These are phyloP conservation scores for Okapia johnstoni DNA, from an alignment of 2,113 vertebrate genomes.

Conservation along the genomic window DNA sequence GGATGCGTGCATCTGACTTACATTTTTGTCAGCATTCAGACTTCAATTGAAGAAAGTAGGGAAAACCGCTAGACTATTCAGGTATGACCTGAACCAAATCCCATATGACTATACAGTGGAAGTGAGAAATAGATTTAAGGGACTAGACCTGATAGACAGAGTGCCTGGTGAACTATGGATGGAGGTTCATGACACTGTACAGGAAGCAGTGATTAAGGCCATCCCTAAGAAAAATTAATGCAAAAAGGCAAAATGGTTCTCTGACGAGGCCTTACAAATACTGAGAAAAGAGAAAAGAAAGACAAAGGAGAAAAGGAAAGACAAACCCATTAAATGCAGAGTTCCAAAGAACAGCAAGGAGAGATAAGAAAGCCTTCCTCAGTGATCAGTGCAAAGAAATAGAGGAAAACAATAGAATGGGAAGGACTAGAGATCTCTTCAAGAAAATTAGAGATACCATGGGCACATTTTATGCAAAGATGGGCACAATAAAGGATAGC, in stretches of 20 bases:
- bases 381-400: too few relatives aligned
- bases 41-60: not conserved
- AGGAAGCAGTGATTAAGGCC: not conserved
- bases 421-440: not conserved
- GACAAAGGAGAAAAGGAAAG: not conserved
- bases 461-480: too few relatives aligned
- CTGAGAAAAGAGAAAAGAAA: not conserved
- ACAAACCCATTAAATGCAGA: not conserved
- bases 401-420: too few relatives aligned
- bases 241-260: not conserved
- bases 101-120: not conserved
- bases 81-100: not conserved
- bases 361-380: not conserved
- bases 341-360: not conserved
- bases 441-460: not conserved
- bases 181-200: not conserved
- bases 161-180: not conserved
- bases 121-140: not conserved
- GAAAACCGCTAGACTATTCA: not conserved
- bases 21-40: not conserved
- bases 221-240: not conserved
- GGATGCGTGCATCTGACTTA: fast-evolving
- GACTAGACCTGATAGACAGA: not conserved
- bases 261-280: not conserved
- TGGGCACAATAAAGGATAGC: too few relatives aligned